phyloP scores from a whole-genome alignment of 2,113 vertebrate species.

The Callipepla squamata region DNA sequence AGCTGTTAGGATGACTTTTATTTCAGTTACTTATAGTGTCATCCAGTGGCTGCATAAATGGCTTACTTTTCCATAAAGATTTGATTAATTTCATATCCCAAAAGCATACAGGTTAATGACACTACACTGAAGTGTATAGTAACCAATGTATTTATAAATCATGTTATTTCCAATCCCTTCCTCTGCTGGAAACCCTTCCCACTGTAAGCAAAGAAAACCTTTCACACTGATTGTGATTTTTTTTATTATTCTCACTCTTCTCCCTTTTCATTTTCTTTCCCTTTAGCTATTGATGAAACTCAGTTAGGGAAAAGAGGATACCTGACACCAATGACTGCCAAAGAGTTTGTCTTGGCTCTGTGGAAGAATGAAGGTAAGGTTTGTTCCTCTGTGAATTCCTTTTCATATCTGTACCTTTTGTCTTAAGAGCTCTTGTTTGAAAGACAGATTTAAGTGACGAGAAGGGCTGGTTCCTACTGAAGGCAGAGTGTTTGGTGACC shows the following conservation, averaged over 20 bases:
- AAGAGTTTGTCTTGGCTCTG: constrained; percentile 82
- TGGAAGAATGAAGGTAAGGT: constrained; percentile 92
- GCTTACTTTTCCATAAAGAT: neutral
- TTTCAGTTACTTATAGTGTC: neutral
- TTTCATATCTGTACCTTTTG: neutral
- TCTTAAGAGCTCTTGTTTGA: neutral
- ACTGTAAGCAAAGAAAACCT: neutral
- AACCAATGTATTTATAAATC: neutral
- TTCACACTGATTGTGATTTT: neutral
- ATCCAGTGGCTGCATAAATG: neutral
- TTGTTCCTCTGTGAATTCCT: neutral
- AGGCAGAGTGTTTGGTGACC: neutral
- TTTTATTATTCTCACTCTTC: neutral
- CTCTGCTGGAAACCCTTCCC: neutral
- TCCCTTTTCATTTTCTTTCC: neutral
- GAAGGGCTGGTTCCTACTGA: neutral
- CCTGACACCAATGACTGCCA: constrained; percentile 87
- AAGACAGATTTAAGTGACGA: neutral
- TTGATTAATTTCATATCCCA: neutral
- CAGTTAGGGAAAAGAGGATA: constrained; percentile 86
- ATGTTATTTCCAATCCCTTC: neutral
- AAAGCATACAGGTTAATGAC: neutral
- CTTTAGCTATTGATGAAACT: constrained; percentile 67
- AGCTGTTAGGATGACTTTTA: neutral
- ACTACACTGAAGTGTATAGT: neutral